These are phyloP conservation scores for Papilio helenus DNA, from an alignment of 1,140 invertebrate genomes.

Conservation along the genomic window DNA sequence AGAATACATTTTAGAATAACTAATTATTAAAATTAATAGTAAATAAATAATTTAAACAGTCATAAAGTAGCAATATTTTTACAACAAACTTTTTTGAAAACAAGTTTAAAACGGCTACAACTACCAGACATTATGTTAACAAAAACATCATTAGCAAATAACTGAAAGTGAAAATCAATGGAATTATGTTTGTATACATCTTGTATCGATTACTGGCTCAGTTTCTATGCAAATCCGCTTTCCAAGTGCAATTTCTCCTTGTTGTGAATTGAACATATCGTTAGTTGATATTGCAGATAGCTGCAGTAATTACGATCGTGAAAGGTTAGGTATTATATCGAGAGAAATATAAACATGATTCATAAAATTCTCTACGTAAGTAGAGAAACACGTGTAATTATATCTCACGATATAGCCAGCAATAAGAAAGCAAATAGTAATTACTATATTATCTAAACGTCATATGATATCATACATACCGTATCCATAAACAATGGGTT, in stretches of 20 bases:
- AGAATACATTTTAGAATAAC: not conserved
- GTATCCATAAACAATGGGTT: slow-evolving; percentile 71
- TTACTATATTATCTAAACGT: not conserved
- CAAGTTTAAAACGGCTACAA: not conserved
- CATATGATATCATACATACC: slow-evolving; percentile 57
- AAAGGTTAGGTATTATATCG: slow-evolving; percentile 14
- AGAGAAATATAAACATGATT: slow-evolving; percentile 2
- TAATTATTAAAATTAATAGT: too few relatives aligned
- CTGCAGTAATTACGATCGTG: not conserved
- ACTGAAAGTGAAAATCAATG: slow-evolving; percentile 63
- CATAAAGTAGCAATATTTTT: not conserved
- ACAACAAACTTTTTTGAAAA: slow-evolving; percentile 23
- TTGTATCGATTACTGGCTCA: slow-evolving; percentile 66
- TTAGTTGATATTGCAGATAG: slow-evolving; percentile 21
- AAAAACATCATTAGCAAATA: slow-evolving; percentile 34
- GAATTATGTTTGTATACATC: slow-evolving; percentile 57
- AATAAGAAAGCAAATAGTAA: not conserved
- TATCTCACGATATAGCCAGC: slow-evolving; percentile 8
- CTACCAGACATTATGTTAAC: not conserved
- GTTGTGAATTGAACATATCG: slow-evolving; percentile 51
- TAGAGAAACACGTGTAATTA: not conserved
- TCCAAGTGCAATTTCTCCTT: slow-evolving; percentile 71
- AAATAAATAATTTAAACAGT: too few relatives aligned
- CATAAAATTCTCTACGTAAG: slow-evolving; percentile 12
- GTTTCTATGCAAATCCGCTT: slow-evolving; percentile 77